Conservation (phyloP, 2,888 invertebrate species). For the Craniophora ligustri region DNA sequence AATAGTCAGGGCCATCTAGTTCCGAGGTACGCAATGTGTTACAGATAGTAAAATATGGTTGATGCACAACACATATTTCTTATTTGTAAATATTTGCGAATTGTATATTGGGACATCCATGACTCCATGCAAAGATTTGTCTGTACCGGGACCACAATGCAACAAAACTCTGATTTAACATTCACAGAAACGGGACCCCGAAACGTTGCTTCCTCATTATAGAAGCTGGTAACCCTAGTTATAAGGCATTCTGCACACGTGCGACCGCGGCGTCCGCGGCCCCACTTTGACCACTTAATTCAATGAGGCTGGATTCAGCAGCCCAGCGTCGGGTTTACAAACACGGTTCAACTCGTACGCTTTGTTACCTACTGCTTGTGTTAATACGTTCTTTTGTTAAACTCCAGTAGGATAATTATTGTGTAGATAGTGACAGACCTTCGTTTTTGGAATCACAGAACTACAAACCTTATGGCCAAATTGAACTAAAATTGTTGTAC, state of each 20-base stretch:
- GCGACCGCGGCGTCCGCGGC: conserved; percentile 62
- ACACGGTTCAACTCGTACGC: conserved; percentile 58
- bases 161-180: conserved; percentile 3
- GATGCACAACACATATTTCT: too few species aligned
- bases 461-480: too few species aligned
- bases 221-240: conserved; percentile 37
- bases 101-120: too few species aligned
- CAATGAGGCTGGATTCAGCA: conserved; percentile 69
- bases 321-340: conserved; percentile 64
- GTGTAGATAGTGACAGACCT: conserved; percentile 27
- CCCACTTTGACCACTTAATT: conserved; percentile 75
- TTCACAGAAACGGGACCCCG: neutral
- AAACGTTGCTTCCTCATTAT: neutral
- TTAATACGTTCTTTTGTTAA: conserved; percentile 52
- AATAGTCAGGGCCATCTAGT: too few species aligned
- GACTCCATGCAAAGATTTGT: too few species aligned
- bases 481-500: too few species aligned
- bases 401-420: conserved; percentile 45
- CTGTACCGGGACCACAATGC: too few species aligned
- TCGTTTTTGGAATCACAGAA: conserved; percentile 24
- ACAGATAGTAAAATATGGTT: too few species aligned
- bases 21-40: too few species aligned
- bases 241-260: conserved; percentile 70
- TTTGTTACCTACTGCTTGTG: conserved; percentile 55
- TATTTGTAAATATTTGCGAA: too few species aligned